phyloP scores from a whole-genome alignment of 1,140 invertebrate species.

The Medauroidea extradentata region DNA sequence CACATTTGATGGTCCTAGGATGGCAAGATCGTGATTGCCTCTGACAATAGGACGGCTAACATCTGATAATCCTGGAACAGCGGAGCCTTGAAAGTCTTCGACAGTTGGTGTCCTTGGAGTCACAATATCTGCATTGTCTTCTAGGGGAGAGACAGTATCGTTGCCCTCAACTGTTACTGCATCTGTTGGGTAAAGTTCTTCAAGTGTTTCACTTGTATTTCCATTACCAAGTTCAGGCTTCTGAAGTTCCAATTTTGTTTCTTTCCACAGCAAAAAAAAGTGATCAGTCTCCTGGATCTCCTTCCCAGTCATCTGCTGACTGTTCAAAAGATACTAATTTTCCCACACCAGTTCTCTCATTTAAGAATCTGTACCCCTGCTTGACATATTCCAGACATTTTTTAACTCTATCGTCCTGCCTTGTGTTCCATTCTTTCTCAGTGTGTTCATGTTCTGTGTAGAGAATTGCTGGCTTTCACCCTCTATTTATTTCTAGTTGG shows the following conservation, averaged over 20 bases:
- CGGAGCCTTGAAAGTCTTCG: too few relatives aligned
- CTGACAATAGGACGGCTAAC: too few relatives aligned
- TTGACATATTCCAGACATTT: conserved; percentile 3
- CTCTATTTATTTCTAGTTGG: too few relatives aligned
- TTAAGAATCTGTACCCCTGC: conserved; percentile 2
- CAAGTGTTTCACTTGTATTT: neutral
- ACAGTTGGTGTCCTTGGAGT: too few relatives aligned
- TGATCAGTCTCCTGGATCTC: neutral
- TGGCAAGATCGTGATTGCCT: too few relatives aligned
- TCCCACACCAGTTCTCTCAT: neutral
- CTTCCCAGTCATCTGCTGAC: conserved; percentile 2
- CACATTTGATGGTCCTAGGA: too few relatives aligned
- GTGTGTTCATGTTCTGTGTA: neutral
- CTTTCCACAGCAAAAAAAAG: conserved; percentile 5
- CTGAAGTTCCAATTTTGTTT: conserved; percentile 3
- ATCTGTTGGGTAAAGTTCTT: neutral
- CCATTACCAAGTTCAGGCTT: neutral
- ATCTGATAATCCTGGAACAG: too few relatives aligned
- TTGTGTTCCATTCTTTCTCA: neutral
- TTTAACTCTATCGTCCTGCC: neutral
- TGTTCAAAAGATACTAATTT: neutral
- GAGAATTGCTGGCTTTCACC: too few relatives aligned
- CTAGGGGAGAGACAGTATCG: neutral
- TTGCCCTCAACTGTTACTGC: neutral
- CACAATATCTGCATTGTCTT: too few relatives aligned